phyloP scores from a whole-genome alignment of 2,888 invertebrate genomes.

The Strigamia transsilvanica region DNA sequence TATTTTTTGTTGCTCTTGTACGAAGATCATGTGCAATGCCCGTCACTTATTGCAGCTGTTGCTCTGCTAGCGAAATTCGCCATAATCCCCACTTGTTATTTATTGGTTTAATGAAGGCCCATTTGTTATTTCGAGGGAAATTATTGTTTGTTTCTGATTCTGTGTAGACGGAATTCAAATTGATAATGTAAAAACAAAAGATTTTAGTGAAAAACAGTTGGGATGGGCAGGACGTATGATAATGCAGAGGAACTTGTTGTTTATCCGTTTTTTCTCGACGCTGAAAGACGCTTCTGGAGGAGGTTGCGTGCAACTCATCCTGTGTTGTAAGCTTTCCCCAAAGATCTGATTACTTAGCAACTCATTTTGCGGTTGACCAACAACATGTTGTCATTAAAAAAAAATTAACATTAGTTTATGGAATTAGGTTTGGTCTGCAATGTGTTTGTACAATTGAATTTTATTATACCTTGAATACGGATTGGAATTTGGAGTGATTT shows the following conservation, averaged over 20 bases:
- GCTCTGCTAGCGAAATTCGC: neutral
- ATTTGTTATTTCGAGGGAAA: neutral
- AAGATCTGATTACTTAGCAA: conserved; percentile 46
- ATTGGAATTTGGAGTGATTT: neutral
- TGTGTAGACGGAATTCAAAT: neutral
- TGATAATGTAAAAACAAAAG: neutral
- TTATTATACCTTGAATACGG: neutral
- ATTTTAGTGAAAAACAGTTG: conserved; percentile 37
- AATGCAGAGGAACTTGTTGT: conserved; percentile 44
- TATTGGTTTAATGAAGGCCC: conserved; percentile 34
- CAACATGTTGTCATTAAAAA: conserved; percentile 17
- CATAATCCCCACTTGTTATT: conserved; percentile 1
- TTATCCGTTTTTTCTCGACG: conserved; percentile 26
- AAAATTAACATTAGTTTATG: neutral
- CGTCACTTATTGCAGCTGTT: conserved; percentile 35
- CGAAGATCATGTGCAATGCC: neutral
- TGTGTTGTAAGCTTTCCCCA: conserved; percentile 45
- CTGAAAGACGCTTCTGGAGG: conserved; percentile 7
- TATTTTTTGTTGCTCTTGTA: conserved; percentile 8
- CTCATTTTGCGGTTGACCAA: conserved; percentile 45
- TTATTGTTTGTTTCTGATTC: conserved; percentile 7
- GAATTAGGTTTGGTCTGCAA: neutral
- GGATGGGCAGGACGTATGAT: conserved; percentile 45
- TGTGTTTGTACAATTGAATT: neutral
- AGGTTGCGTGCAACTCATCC: conserved; percentile 32